phyloP scores from a whole-genome alignment of 2,113 vertebrate species.

The Psammodynastes pulverulentus region DNA sequence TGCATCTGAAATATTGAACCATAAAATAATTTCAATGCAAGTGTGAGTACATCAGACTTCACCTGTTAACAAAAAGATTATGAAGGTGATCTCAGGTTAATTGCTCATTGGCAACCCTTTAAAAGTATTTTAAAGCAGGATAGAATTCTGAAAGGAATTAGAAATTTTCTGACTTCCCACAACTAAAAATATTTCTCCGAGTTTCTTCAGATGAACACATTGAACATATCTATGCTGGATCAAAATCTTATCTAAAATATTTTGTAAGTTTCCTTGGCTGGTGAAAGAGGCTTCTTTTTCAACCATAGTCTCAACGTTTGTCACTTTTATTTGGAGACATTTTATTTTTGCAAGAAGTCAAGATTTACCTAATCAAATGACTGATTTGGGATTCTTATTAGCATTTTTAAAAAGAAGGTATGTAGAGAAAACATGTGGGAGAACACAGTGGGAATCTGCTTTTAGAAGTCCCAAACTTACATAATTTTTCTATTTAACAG shows the following conservation, averaged over 20 bases:
- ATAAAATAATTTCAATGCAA: neutral
- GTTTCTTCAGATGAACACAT: no score
- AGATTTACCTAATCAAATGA: conserved; percentile 4
- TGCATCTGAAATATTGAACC: neutral
- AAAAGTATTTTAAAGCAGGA: neutral
- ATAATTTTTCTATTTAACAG: conserved; percentile 20
- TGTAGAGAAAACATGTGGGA: neutral
- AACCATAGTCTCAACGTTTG: neutral
- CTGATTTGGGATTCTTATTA: neutral
- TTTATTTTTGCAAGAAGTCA: neutral
- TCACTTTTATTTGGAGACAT: neutral
- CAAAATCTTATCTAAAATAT: neutral
- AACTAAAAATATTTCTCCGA: no score
- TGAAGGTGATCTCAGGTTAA: neutral
- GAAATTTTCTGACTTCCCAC: neutral
- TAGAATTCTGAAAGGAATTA: neutral
- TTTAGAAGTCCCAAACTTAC: conserved; percentile 25
- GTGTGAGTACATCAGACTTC: neutral
- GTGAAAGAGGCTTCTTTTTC: neutral
- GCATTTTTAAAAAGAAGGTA: neutral
- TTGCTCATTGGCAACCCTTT: neutral
- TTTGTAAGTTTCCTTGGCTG: neutral
- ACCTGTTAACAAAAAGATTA: neutral
- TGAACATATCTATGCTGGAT: no score
- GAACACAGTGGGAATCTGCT: neutral